Evolutionary conservation across 2,888 invertebrate genomes (phyloP).

Genomic region (Patella pellucida): DNA sequence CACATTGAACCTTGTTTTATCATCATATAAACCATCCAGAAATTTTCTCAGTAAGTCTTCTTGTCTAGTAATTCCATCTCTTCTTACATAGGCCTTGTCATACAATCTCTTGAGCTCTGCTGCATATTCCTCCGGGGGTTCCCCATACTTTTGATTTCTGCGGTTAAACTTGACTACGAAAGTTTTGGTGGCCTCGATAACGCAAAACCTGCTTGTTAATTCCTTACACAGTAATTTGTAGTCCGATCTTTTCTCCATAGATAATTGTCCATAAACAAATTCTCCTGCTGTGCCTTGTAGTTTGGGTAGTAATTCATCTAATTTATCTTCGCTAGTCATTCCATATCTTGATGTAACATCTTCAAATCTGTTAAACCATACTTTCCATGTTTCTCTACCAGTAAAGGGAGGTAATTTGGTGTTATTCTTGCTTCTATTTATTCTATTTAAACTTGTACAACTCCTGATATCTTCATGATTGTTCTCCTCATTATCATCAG

Average conservation of each 20-base stretch:
- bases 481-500: too few species aligned
- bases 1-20: slow-evolving; percentile 28
- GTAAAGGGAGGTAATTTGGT: slow-evolving; percentile 14
- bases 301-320: slow-evolving; percentile 12
- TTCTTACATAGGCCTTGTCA: slow-evolving; percentile 30
- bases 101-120: neutral
- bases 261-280: neutral
- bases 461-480: too few species aligned
- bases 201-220: neutral
- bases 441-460: too few species aligned
- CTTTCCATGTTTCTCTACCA: slow-evolving; percentile 13
- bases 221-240: too few species aligned
- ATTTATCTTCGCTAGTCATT: neutral
- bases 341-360: neutral
- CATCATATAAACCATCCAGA: slow-evolving; percentile 28
- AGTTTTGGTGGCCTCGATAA: slow-evolving; percentile 8
- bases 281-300: slow-evolving; percentile 8
- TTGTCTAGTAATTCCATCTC: slow-evolving; percentile 25
- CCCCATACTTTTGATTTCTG: slow-evolving; percentile 22
- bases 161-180: slow-evolving; percentile 19
- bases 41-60: slow-evolving; percentile 34
- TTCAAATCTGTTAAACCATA: neutral
- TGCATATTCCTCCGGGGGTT: slow-evolving; percentile 1
- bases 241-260: too few species aligned
- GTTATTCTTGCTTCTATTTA: neutral